Evolutionary conservation across 2,888 invertebrate species (phyloP).

Genomic region (Pardosa pseudoannulata): DNA sequence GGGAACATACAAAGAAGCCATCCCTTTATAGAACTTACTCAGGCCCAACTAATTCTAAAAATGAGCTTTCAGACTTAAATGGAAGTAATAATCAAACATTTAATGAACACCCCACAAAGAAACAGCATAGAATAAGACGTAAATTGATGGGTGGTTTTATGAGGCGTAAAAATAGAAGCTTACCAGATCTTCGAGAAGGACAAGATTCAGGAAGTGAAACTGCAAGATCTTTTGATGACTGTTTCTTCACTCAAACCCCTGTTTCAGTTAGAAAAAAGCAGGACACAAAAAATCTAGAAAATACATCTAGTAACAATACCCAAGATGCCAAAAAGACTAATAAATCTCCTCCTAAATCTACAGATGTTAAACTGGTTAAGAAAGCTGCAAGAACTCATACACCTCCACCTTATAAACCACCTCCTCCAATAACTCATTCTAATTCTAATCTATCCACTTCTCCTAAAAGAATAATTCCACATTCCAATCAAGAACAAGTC

Average conservation of each 20-base stretch:
- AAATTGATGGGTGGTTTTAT: constrained; percentile 95
- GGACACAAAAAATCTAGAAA: not conserved
- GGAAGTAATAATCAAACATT: constrained; percentile 38
- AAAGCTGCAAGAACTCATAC: constrained; percentile 40
- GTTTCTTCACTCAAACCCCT: constrained; percentile 52
- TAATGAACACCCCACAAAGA: constrained; percentile 80
- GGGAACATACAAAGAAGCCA: constrained; percentile 61
- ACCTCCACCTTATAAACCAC: constrained; percentile 67
- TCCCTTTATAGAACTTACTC: constrained; percentile 63
- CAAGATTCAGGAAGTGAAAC: constrained; percentile 77
- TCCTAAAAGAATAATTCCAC: constrained; percentile 34
- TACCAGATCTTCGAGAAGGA: constrained; percentile 90
- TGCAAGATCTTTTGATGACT: constrained; percentile 64
- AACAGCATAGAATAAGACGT: constrained; percentile 92
- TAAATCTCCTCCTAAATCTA: constrained; percentile 1
- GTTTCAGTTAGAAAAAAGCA: constrained; percentile 32
- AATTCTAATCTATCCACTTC: not conserved
- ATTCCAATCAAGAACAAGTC: constrained; percentile 13
- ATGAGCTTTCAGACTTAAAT: constrained; percentile 54
- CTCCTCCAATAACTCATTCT: constrained; percentile 56
- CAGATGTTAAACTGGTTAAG: not conserved
- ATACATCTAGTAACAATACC: not conserved
- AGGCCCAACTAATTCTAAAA: constrained; percentile 59
- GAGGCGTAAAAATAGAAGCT: constrained; percentile 90
- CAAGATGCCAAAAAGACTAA: not conserved